These are phyloP conservation scores for Caenorhabditis latens DNA, from an alignment of 1,140 invertebrate genomes.

Conservation along the genomic window DNA sequence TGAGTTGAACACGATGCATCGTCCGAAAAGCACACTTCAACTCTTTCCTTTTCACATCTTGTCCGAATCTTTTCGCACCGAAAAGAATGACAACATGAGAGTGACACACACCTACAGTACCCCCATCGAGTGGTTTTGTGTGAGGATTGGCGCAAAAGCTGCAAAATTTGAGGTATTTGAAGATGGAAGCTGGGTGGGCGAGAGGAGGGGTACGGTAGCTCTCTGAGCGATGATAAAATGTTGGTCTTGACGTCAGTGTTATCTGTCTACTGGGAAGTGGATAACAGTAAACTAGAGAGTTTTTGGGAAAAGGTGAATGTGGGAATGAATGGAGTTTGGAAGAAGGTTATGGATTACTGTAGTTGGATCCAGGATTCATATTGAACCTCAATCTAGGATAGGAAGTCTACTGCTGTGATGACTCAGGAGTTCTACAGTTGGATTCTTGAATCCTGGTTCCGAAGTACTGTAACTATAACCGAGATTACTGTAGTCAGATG, in stretches of 20 bases:
- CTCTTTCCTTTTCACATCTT: background rate
- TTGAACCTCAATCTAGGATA: no score
- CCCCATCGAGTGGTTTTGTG: background rate
- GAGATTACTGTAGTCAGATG: no score
- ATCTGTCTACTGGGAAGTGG: background rate
- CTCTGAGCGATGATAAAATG: background rate
- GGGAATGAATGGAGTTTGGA: background rate
- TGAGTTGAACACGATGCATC: conserved; percentile 22
- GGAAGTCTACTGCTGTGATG: no score
- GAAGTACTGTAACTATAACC: no score
- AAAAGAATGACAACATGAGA: background rate
- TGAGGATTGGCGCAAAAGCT: conserved; percentile 48
- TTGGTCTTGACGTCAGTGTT: conserved; percentile 18
- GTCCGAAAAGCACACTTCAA: conserved; percentile 46
- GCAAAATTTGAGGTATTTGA: conserved; percentile 25
- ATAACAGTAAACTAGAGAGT: background rate
- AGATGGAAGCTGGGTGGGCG: background rate
- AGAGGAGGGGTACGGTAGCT: background rate
- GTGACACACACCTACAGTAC: background rate
- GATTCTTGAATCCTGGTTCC: no score
- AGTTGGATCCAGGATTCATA: no score
- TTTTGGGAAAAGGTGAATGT: background rate
- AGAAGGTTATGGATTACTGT: background rate
- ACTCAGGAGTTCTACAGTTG: no score
- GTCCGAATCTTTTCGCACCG: background rate